Percentiles rank a stretch among this genome's conserved stretches.
Evolutionary conservation across 1,140 invertebrate genomes (phyloP).

Genomic region (Drosophila pandora): DNA sequence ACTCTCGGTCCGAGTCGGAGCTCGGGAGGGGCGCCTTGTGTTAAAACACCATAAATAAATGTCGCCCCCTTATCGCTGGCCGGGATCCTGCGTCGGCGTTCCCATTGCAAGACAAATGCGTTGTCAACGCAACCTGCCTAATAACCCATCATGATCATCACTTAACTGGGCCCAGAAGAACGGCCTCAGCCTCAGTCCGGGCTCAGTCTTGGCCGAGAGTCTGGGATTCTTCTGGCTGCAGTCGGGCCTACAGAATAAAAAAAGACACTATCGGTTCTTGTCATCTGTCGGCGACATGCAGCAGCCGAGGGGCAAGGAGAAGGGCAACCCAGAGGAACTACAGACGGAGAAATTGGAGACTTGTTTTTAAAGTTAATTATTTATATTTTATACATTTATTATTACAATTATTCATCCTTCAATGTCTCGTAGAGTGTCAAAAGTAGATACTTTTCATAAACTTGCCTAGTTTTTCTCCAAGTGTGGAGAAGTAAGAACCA

Average conservation of each 20-base stretch:
- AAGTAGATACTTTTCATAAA: too few relatives aligned
- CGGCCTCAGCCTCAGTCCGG: not conserved
- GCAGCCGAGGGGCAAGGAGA: slow-evolving; percentile 22
- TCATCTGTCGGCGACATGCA: slow-evolving; percentile 79
- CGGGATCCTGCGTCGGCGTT: slow-evolving; percentile 71
- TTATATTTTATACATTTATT: not conserved
- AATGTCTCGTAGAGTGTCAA: too few relatives aligned
- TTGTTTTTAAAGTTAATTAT: too few relatives aligned
- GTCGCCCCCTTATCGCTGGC: slow-evolving; percentile 69
- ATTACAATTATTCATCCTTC: not conserved
- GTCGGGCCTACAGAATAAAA: slow-evolving; percentile 29
- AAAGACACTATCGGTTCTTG: slow-evolving; percentile 76
- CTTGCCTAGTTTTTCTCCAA: not conserved
- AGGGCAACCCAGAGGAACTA: not conserved
- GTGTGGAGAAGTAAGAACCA: slow-evolving; percentile 29
- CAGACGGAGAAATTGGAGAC: not conserved
- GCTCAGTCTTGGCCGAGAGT: not conserved
- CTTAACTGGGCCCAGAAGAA: slow-evolving; percentile 57
- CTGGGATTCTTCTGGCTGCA: slow-evolving; percentile 24
- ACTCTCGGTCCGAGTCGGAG: not conserved
- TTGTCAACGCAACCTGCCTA: slow-evolving; percentile 82
- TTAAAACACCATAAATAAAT: slow-evolving; percentile 82
- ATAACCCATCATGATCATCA: slow-evolving; percentile 82
- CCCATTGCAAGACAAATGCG: slow-evolving; percentile 76
- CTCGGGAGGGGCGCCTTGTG: slow-evolving; percentile 59